A percentile compares a stretch with the other conserved stretches of the same genome.
Conservation (phyloP, 2,888 invertebrate species). For the Suillia variegata region DNA sequence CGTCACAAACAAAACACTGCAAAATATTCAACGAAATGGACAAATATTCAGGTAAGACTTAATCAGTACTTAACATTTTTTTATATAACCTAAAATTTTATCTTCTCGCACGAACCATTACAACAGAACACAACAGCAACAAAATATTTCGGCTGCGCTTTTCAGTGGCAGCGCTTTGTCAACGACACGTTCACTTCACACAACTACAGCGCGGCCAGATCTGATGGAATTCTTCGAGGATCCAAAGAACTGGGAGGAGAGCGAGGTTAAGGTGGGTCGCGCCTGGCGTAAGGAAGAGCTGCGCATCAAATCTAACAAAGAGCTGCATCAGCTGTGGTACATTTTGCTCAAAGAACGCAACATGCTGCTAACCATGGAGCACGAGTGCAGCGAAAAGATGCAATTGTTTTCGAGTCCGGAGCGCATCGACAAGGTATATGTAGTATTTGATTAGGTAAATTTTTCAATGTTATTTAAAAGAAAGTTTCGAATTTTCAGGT, state of each 20-base stretch:
- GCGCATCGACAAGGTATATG: slow-evolving; percentile 80
- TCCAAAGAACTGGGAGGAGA: slow-evolving; percentile 81
- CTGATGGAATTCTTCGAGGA: slow-evolving; percentile 91
- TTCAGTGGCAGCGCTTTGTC: neutral
- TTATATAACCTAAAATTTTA: neutral
- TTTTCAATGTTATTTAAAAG: neutral
- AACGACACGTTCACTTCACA: slow-evolving; percentile 32
- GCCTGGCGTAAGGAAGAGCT: slow-evolving; percentile 90
- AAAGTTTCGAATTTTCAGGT: slow-evolving; percentile 64
- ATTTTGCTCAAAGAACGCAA: slow-evolving; percentile 91
- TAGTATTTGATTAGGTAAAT: neutral
- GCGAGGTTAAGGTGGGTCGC: slow-evolving; percentile 78
- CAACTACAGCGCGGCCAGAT: slow-evolving; percentile 19
- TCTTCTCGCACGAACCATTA: neutral
- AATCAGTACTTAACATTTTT: neutral
- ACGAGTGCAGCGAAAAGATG: slow-evolving; percentile 71
- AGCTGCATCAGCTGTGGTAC: slow-evolving; percentile 97
- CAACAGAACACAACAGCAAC: neutral
- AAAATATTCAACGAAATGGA: neutral
- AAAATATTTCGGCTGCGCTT: neutral
- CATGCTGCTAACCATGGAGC: slow-evolving; percentile 96
- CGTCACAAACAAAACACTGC: neutral
- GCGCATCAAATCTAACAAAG: slow-evolving; percentile 90
- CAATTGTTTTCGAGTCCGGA: slow-evolving; percentile 88
- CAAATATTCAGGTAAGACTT: neutral